phyloP scores from a whole-genome alignment of 2,113 vertebrate genomes.

The Rhynchopsitta pachyrhyncha region DNA sequence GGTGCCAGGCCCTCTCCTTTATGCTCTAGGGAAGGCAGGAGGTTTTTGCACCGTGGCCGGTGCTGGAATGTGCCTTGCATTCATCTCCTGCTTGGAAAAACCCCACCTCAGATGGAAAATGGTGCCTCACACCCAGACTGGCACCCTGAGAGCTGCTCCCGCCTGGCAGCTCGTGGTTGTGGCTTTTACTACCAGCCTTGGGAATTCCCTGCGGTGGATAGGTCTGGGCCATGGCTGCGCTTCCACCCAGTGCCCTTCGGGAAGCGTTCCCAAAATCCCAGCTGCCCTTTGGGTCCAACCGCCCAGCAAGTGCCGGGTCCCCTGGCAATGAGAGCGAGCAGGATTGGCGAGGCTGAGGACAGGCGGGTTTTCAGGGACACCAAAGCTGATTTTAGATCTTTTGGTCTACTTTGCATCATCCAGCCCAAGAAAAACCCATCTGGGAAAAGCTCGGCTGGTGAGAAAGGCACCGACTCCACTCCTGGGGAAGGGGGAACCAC shows the following conservation, averaged over 20 bases:
- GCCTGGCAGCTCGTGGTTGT: rapidly evolving
- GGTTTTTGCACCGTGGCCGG: neutral
- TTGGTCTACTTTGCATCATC: neutral
- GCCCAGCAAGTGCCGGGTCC: rapidly evolving
- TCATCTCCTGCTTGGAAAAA: neutral
- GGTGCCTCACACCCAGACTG: neutral
- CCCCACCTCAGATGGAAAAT: rapidly evolving
- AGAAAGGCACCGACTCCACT: neutral
- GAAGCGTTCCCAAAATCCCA: neutral
- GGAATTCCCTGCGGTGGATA: neutral
- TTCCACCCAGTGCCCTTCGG: rapidly evolving
- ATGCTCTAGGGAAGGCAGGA: too few relatives aligned
- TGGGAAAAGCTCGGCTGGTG: neutral
- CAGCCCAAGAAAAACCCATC: neutral
- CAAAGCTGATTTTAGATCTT: rapidly evolving
- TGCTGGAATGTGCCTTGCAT: rapidly evolving
- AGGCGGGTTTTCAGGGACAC: rapidly evolving
- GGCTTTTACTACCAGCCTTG: neutral
- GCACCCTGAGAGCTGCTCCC: neutral
- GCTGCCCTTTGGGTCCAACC: neutral
- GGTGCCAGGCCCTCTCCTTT: rapidly evolving
- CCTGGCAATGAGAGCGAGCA: rapidly evolving
- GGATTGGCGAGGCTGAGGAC: rapidly evolving
- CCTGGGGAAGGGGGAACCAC: neutral
- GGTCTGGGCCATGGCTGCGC: rapidly evolving